Conservation (phyloP, 2,888 invertebrate genomes). For the Diaprepes abbreviatus region DNA sequence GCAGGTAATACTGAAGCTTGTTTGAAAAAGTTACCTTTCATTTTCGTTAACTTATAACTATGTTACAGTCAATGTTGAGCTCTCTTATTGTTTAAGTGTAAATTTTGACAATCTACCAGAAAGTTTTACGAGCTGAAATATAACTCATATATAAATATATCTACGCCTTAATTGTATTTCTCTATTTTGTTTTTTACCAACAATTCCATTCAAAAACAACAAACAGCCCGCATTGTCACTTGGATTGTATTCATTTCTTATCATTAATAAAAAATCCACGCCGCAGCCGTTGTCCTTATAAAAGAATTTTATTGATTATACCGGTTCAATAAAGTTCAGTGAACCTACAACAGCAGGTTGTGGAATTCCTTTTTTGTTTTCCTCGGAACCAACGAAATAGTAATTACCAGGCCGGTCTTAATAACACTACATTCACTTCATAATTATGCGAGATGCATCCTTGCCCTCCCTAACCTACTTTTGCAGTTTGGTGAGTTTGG, state of each 20-base stretch:
- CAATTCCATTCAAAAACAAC: background rate
- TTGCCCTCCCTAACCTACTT: constrained; percentile 62
- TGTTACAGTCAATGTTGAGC: no score
- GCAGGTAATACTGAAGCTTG: no score
- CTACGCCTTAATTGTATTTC: background rate
- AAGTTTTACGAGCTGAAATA: no score
- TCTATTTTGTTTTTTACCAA: background rate
- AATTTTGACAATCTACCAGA: no score
- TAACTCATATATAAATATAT: no score
- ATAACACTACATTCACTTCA: constrained; percentile 14
- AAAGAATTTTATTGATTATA: constrained; percentile 18
- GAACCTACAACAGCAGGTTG: constrained; percentile 29
- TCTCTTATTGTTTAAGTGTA: no score
- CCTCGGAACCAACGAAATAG: constrained; percentile 14
- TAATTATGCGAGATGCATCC: constrained; percentile 54
- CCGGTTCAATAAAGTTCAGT: constrained; percentile 29
- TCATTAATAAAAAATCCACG: constrained; percentile 3
- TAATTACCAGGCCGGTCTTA: constrained; percentile 13
- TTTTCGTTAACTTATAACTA: no score
- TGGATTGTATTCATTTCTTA: background rate
- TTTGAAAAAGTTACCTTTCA: no score
- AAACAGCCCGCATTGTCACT: background rate
- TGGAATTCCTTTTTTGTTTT: constrained; percentile 32
- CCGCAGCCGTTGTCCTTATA: constrained; percentile 6
- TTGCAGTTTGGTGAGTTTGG: constrained; percentile 28